A percentile compares a stretch with the other conserved stretches of the same genome.
These are phyloP conservation scores for Julus scandinavius DNA, from an alignment of 2,888 invertebrate species.

Conservation along the genomic window DNA sequence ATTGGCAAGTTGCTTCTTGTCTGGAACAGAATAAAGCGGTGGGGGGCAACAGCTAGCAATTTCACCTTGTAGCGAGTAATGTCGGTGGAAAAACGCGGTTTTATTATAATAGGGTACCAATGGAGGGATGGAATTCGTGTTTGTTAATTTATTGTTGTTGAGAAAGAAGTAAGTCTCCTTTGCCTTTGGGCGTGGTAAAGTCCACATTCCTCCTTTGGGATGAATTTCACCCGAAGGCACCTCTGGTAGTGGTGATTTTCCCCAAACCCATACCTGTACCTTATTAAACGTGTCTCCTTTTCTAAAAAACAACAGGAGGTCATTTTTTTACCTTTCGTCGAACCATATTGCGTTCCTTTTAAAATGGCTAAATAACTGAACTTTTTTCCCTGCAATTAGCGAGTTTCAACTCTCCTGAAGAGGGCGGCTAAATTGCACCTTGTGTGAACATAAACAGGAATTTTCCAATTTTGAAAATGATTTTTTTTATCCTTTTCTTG, in stretches of 20 bases:
- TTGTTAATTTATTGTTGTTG: conserved; percentile 42
- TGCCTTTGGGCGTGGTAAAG: conserved; percentile 10
- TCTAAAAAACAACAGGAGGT: not conserved
- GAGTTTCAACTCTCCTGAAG: not conserved
- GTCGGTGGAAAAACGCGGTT: conserved; percentile 10
- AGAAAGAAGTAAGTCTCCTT: conserved; percentile 40
- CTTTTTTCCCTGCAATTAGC: not conserved
- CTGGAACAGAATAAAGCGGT: not conserved
- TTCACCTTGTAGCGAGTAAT: conserved; percentile 20
- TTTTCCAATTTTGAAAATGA: not conserved
- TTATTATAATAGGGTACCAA: conserved; percentile 22
- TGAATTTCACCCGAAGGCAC: conserved; percentile 13
- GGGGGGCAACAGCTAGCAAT: not conserved
- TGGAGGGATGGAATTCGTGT: conserved; percentile 8
- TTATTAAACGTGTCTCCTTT: conserved; percentile 15
- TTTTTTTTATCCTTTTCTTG: not conserved
- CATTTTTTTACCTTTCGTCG: not conserved
- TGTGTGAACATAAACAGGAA: conserved; percentile 4
- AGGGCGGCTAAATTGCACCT: conserved; percentile 30
- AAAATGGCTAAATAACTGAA: not conserved
- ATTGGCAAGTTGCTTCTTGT: conserved; percentile 10
- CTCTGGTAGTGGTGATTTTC: not conserved
- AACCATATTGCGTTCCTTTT: not conserved
- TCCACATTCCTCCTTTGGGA: conserved; percentile 38
- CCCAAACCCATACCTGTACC: not conserved